phyloP scores from a whole-genome alignment of 1,140 invertebrate species.

The Patella vulgata region DNA sequence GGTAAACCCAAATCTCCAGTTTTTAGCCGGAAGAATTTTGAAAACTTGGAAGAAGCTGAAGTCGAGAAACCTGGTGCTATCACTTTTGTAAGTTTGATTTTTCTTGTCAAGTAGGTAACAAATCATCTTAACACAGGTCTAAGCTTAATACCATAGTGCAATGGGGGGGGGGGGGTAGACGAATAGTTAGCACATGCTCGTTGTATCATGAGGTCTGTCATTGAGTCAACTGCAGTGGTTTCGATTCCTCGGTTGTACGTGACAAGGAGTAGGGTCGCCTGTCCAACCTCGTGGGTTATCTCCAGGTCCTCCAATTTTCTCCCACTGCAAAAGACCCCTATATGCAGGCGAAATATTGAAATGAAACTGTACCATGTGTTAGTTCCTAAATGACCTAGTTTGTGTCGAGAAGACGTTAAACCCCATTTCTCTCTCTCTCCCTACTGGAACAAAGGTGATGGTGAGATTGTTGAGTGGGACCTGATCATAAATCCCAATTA shows the following conservation, averaged over 20 bases:
- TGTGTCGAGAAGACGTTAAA: not conserved
- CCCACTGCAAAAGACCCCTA: not conserved
- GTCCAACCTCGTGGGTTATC: no score
- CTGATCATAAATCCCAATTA: no score
- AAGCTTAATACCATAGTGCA: no score
- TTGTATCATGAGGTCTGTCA: no score
- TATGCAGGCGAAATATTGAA: no score
- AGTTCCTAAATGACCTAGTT: not conserved
- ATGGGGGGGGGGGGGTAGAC: no score
- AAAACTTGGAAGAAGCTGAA: slow-evolving; percentile 48
- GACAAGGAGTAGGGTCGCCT: no score
- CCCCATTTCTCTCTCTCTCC: no score
- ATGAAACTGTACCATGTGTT: no score
- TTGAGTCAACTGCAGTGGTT: no score
- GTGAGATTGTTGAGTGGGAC: not conserved
- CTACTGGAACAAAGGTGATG: not conserved
- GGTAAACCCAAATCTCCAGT: slow-evolving; percentile 41
- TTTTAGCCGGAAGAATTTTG: slow-evolving; percentile 37
- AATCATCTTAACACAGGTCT: not conserved
- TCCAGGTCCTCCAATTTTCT: not conserved
- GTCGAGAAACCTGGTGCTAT: slow-evolving; percentile 52
- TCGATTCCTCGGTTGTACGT: no score
- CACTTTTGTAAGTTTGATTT: slow-evolving; percentile 38
- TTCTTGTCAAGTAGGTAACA: not conserved
- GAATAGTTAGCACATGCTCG: no score